Percentiles rank a stretch among this genome's conserved stretches.
Conservation (phyloP, 2,888 invertebrate species). For the Noctua janthe region DNA sequence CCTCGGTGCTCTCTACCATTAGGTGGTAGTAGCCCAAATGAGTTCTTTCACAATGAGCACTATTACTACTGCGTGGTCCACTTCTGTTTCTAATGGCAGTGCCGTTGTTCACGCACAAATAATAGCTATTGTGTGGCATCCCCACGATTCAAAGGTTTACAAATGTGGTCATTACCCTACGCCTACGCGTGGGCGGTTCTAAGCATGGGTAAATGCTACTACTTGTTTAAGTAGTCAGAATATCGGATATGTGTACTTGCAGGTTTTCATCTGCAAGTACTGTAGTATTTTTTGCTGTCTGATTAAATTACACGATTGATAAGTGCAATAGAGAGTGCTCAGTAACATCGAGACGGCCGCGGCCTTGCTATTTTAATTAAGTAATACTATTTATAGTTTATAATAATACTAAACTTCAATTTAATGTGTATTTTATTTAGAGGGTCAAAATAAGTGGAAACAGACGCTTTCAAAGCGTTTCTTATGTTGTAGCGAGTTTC, state of each 20-base stretch:
- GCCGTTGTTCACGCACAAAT: conserved; percentile 11
- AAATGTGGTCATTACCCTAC: conserved; percentile 29
- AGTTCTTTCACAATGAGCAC: not conserved
- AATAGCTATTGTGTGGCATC: conserved; percentile 47
- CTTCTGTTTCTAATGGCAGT: not conserved
- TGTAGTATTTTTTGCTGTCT: not conserved
- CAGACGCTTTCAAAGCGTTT: not conserved
- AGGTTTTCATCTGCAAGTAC: not conserved
- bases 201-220: not conserved
- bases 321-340: not conserved
- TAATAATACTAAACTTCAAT: not conserved
- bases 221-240: not conserved
- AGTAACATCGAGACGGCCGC: not conserved
- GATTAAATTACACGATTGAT: not conserved
- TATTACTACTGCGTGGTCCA: too few species aligned
- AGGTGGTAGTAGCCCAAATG: not conserved
- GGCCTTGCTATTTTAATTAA: conserved; percentile 17
- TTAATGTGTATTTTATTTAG: not conserved
- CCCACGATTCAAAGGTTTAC: conserved; percentile 32
- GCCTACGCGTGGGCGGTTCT: conserved; percentile 14
- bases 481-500: too few species aligned
- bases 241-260: not conserved
- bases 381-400: not conserved
- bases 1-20: not conserved
- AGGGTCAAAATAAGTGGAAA: not conserved